Base-by-base conservation (phyloP, 2,113 vertebrate genomes). In the human (Homo sapiens) region DNA sequence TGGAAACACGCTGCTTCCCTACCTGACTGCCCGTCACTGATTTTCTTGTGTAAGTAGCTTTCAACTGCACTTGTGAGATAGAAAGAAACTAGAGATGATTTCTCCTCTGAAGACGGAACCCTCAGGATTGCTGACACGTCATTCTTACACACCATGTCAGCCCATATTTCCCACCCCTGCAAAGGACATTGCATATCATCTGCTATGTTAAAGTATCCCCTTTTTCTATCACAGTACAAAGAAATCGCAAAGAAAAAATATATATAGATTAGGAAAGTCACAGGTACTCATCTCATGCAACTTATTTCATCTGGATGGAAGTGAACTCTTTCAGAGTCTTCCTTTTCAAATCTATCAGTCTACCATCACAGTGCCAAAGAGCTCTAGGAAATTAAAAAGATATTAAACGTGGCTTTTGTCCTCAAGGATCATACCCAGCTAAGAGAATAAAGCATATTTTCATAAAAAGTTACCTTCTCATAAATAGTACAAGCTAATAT, bases 71-170 rank as follows among this genome's bases (percentile, higher is more conserved):
- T n/a, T 38, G 70, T 70, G 61, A 76, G 18, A 66, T 52, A n/a
- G 48, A 85, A 32, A 38, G 38, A 9, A 45, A 57, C n/a, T 32
- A 13, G 12, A 17, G 5, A 52, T 14, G 20, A 35, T 20, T 22
- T 91, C 25, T 17, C 30, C 64, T 70, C 38, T 2, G 11, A 90
- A 72, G 43, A n/a, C 0, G 16, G 45, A 40, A 30, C 0, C 0
- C 3, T 72, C 7, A 0, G 48, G 70, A 72, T 2, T 6, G 13
- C 5, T 27, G n/a, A 30, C 18, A 2, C 3, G 0, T 1, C 2
- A 0, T 22, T 48, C 40, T 27, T 23, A 25, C 16, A 20, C 22
- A 6, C 38, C 23, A 12, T 0, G 6, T 9, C 8, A 23, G 5
- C 3, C 22, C 12, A 0, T 4, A 6, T n/a, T 18, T 84, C 8